Percentiles rank a stretch among this genome's conserved stretches.
These are phyloP conservation scores for Stegodyphus mimosarum DNA, from an alignment of 1,140 invertebrate species.

Conservation along the genomic window DNA sequence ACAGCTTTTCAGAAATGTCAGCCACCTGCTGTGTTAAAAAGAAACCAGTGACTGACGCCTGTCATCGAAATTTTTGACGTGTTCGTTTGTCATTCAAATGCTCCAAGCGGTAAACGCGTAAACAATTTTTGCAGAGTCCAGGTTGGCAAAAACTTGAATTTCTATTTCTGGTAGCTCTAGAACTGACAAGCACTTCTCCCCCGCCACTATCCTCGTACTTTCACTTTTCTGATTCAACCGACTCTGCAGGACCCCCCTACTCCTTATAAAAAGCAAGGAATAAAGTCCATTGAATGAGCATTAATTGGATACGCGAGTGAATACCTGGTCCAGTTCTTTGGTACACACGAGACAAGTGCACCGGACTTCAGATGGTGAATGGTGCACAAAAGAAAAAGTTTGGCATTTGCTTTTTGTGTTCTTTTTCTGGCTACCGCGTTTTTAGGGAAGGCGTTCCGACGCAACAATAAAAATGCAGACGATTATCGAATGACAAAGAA, in stretches of 20 bases:
- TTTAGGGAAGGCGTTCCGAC: background rate
- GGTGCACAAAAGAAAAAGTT: conserved; percentile 5
- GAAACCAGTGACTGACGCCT: background rate
- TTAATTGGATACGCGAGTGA: conserved; percentile 23
- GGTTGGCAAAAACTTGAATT: background rate
- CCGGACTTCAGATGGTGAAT: background rate
- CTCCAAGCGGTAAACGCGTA: background rate
- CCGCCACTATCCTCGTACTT: background rate
- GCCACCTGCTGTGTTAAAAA: conserved; percentile 5
- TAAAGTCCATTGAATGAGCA: conserved; percentile 6
- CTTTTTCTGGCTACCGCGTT: background rate
- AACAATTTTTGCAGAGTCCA: background rate
- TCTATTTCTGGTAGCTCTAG: conserved; percentile 16
- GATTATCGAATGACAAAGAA: conserved; percentile 13
- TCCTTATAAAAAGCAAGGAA: background rate
- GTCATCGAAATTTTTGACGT: conserved; percentile 22
- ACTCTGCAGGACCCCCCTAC: too few species aligned
- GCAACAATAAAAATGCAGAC: conserved; percentile 26
- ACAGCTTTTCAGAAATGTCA: conserved; percentile 25
- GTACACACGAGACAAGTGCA: background rate
- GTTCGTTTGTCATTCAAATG: conserved; percentile 30
- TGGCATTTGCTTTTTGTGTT: background rate
- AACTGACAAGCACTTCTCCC: background rate
- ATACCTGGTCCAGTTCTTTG: background rate
- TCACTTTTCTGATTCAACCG: background rate